A percentile compares a stretch with the other conserved stretches of the same genome.
Evolutionary conservation across 1,140 invertebrate species (phyloP).

Genomic region (Sycobia sp.): DNA sequence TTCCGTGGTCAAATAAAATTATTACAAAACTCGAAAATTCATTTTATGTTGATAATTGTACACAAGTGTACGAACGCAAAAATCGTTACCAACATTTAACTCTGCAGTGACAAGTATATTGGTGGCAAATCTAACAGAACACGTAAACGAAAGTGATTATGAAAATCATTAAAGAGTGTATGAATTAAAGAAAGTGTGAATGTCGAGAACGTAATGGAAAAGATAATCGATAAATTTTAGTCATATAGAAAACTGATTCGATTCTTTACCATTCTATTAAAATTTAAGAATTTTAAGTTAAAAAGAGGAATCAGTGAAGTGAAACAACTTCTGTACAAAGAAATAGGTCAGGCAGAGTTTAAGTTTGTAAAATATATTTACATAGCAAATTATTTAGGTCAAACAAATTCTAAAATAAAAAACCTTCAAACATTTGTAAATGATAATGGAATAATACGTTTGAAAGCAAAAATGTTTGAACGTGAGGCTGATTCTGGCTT

Average conservation of each 20-base stretch:
- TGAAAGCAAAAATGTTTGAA: slow-evolving; percentile 38
- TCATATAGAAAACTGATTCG: background rate
- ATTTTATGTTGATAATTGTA: slow-evolving; percentile 33
- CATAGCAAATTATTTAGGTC: background rate
- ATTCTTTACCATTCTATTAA: background rate
- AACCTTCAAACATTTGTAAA: slow-evolving; percentile 10
- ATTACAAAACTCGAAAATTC: slow-evolving; percentile 5
- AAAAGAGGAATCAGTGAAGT: background rate
- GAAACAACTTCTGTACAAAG: background rate
- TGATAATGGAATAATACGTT: slow-evolving; percentile 30
- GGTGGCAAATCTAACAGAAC: no score
- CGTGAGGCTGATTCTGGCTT: slow-evolving; percentile 33
- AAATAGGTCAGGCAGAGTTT: background rate
- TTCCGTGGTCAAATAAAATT: slow-evolving; percentile 5
- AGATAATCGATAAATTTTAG: background rate
- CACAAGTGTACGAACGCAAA: no score
- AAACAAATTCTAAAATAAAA: background rate
- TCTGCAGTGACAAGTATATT: no score
- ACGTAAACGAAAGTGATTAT: no score
- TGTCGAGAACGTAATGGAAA: background rate
- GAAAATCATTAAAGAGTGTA: no score
- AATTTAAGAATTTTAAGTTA: background rate
- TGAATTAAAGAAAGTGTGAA: no score
- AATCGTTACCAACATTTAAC: no score
- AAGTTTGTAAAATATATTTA: background rate